phyloP scores from a whole-genome alignment of 2,888 invertebrate genomes.

The Trichogramma evanescens region DNA sequence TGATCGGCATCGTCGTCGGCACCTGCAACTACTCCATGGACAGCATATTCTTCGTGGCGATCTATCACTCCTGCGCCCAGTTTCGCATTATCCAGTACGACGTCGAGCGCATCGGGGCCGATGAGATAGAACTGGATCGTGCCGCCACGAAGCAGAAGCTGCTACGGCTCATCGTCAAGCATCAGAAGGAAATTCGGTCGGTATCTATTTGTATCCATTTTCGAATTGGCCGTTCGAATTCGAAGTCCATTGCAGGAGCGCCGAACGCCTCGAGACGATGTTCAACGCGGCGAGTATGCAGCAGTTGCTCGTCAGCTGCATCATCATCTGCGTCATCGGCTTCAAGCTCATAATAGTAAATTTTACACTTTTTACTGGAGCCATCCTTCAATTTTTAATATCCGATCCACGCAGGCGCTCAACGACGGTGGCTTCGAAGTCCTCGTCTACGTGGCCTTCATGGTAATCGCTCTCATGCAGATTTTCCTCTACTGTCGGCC shows the following conservation, averaged over 20 bases:
- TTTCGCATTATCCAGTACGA: conserved; percentile 21
- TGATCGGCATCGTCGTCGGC: conserved; percentile 19
- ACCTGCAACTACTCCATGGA: conserved; percentile 23
- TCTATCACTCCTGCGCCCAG: conserved; percentile 22
- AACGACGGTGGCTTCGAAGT: conserved; percentile 12
- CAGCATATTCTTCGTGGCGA: conserved; percentile 21
- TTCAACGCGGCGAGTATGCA: conserved; percentile 28
- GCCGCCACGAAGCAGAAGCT: too few relatives aligned
- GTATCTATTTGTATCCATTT: not conserved
- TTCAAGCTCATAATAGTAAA: conserved; percentile 27
- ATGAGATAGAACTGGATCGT: not conserved
- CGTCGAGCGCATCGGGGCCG: conserved; percentile 1
- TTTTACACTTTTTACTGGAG: not conserved
- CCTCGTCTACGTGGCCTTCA: conserved; percentile 14
- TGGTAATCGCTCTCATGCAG: conserved; percentile 18
- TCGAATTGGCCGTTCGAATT: not conserved
- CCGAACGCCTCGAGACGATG: conserved; percentile 27
- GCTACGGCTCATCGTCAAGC: conserved; percentile 5
- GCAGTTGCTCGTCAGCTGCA: conserved; percentile 31
- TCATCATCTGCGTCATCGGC: conserved; percentile 37
- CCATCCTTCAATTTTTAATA: not conserved
- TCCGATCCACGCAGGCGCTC: conserved; percentile 1
- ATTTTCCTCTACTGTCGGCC: conserved; percentile 21
- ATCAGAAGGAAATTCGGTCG: conserved; percentile 17
- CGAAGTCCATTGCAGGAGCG: conserved; percentile 12